phyloP scores from a whole-genome alignment of 2,797 vertebrate genomes.

The Rousettus madagascariensis region DNA sequence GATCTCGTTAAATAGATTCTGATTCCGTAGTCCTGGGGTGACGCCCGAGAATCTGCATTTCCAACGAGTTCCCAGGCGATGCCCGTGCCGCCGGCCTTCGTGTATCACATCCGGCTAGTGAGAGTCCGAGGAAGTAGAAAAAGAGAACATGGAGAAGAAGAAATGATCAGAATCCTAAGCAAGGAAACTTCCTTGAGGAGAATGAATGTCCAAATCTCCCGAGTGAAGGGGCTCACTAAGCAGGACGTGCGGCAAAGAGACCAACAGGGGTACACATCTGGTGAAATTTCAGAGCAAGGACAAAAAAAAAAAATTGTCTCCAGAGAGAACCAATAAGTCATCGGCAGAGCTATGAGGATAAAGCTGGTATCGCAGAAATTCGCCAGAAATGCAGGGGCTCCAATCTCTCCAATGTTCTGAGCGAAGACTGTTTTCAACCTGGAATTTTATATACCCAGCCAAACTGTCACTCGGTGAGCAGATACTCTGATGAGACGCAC shows the following conservation, averaged over 20 bases:
- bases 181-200: background rate
- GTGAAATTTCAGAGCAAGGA: background rate
- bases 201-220: background rate
- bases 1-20: background rate
- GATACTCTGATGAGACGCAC: background rate
- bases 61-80: background rate
- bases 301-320: background rate
- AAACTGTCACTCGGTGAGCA: background rate
- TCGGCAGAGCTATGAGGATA: background rate
- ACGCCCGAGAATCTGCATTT: background rate
- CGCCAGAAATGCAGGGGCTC: background rate
- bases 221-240: background rate
- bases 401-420: background rate
- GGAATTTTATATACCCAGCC: slow-evolving; percentile 43
- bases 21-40: background rate
- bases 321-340: background rate
- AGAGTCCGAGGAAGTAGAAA: background rate
- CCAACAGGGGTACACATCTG: background rate
- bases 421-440: background rate
- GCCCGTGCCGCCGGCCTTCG: background rate
- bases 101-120: accelerated
- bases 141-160: background rate
- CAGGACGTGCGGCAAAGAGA: background rate
- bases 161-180: background rate
- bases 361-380: background rate